phyloP scores from a whole-genome alignment of 1,140 invertebrate species.

The Lepidurus arcticus region DNA sequence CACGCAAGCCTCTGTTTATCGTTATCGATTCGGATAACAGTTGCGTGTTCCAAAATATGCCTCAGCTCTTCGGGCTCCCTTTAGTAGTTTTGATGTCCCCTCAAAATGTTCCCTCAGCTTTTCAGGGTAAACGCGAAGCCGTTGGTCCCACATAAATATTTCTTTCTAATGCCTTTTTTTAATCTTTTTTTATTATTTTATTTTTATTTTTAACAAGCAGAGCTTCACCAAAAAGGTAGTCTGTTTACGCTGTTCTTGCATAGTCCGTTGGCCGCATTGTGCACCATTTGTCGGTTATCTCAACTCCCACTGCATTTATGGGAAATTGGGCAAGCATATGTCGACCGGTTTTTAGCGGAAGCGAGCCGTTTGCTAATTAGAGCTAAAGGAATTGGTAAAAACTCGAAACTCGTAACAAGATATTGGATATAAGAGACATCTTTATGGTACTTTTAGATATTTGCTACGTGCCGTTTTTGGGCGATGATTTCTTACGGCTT shows the following conservation, averaged over 20 bases:
- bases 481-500: conserved; percentile 86
- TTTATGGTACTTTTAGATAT: conserved; percentile 52
- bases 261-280: conserved; percentile 86
- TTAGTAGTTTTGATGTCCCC: conserved; percentile 90
- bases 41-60: conserved; percentile 86
- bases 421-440: not conserved
- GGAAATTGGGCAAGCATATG: conserved; percentile 80
- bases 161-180: not conserved
- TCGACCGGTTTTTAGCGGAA: conserved; percentile 85
- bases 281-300: conserved; percentile 82
- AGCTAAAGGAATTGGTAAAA: conserved; percentile 70
- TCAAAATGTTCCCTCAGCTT: conserved; percentile 73
- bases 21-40: conserved; percentile 94
- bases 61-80: conserved; percentile 90
- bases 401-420: not conserved
- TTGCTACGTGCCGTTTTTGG: conserved; percentile 79
- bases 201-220: conserved; percentile 50
- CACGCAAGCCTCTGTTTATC: conserved; percentile 83
- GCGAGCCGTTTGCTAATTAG: conserved; percentile 73
- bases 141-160: conserved; percentile 6
- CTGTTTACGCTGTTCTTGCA: conserved; percentile 93
- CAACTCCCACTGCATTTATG: conserved; percentile 78
- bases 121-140: conserved; percentile 58
- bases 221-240: conserved; percentile 84
- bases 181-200: not conserved